Conservation (phyloP, 2,113 vertebrate genomes). For the Pachypanchax playfairii region DNA sequence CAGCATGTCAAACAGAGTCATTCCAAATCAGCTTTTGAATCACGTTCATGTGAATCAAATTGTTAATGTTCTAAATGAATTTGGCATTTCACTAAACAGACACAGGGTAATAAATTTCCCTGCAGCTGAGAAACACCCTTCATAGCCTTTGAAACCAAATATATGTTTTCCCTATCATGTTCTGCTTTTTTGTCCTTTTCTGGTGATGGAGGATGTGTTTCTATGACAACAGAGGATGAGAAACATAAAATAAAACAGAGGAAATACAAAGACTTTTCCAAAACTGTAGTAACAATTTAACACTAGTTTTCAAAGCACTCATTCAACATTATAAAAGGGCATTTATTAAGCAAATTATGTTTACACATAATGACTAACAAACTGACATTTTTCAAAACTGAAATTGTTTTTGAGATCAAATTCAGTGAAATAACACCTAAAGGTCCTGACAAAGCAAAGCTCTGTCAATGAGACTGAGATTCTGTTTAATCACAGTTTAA, state of each 20-base stretch:
- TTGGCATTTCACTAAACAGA: slow-evolving; percentile 32
- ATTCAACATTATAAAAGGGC: not conserved
- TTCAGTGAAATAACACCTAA: too few species aligned
- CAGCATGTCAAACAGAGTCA: slow-evolving; percentile 62
- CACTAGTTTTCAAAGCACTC: not conserved
- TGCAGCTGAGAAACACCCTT: too few species aligned
- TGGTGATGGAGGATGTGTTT: slow-evolving; percentile 63
- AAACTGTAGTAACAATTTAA: too few species aligned
- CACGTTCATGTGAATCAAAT: slow-evolving; percentile 63
- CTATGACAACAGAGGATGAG: slow-evolving; percentile 70
- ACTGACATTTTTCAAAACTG: not conserved
- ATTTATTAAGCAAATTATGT: too few species aligned
- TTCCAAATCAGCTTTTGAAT: slow-evolving; percentile 59
- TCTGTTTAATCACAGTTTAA: too few species aligned
- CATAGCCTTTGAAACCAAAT: not conserved
- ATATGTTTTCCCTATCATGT: not conserved
- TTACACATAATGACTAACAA: too few species aligned
- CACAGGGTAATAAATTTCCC: too few species aligned
- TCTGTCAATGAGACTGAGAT: too few species aligned
- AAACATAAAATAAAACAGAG: slow-evolving; percentile 54
- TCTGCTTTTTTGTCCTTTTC: slow-evolving; percentile 24
- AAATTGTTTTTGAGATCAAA: not conserved
- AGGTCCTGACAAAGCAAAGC: too few species aligned
- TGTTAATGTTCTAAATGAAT: slow-evolving; percentile 47
- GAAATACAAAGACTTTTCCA: too few species aligned